These are phyloP conservation scores for Aphelenchoides bicaudatus DNA, from an alignment of 2,888 invertebrate genomes.

Conservation along the genomic window DNA sequence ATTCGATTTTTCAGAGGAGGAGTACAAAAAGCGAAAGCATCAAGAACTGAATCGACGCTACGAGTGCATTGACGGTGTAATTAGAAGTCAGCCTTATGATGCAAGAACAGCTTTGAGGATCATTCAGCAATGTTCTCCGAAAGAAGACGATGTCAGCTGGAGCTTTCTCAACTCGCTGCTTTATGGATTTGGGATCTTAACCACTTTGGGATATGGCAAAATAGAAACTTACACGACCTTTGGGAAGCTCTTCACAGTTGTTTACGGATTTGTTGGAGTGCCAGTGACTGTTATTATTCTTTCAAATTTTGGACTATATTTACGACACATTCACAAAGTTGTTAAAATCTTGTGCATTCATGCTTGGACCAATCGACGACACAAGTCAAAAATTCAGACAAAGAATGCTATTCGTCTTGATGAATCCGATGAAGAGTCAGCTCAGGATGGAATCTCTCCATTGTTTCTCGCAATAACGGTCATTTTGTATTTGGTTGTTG, in stretches of 20 bases:
- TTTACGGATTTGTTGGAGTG: slow-evolving; percentile 57
- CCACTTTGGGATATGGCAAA: slow-evolving; percentile 58
- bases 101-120: slow-evolving; percentile 25
- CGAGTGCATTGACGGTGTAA: slow-evolving; percentile 5
- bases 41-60: no score
- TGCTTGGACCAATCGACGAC: slow-evolving; percentile 9
- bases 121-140: slow-evolving; percentile 30
- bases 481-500: slow-evolving; percentile 31
- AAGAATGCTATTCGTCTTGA: background rate
- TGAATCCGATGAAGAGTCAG: background rate
- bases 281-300: slow-evolving; percentile 57
- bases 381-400: background rate
- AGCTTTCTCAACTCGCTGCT: slow-evolving; percentile 53
- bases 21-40: no score
- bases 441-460: slow-evolving; percentile 23
- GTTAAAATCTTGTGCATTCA: slow-evolving; percentile 26
- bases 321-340: slow-evolving; percentile 43
- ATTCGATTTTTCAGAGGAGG: slow-evolving; percentile 2
- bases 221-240: slow-evolving; percentile 52
- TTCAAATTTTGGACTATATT: slow-evolving; percentile 55
- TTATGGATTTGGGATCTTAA: slow-evolving; percentile 57
- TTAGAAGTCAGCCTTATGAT: slow-evolving; percentile 19
- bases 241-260: slow-evolving; percentile 54
- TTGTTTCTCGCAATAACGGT: slow-evolving; percentile 29
- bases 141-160: slow-evolving; percentile 40